These are phyloP conservation scores for Muschampia plurimacula DNA, from an alignment of 2,888 invertebrate genomes.

Conservation along the genomic window DNA sequence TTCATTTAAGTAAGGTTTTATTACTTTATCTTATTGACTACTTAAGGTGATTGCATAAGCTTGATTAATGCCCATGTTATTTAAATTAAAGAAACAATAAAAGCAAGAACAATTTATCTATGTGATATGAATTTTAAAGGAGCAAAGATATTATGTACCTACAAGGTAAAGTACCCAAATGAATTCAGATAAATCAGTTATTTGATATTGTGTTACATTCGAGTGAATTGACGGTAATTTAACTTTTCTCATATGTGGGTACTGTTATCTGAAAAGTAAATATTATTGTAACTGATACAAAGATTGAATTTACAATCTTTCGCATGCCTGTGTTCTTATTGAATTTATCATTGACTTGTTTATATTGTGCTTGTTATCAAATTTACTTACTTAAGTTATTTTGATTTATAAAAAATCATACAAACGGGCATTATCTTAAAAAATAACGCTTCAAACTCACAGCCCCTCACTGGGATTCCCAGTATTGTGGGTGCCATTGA, in stretches of 20 bases:
- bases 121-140: slow-evolving; percentile 7
- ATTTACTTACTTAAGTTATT: too few species aligned
- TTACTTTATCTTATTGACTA: background rate
- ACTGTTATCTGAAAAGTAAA: slow-evolving; percentile 26
- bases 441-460: too few species aligned
- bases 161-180: slow-evolving; percentile 29
- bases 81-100: background rate
- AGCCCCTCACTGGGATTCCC: too few species aligned
- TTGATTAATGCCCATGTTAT: background rate
- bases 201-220: slow-evolving; percentile 7
- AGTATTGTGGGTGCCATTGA: too few species aligned
- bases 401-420: too few species aligned
- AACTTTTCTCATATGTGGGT: slow-evolving; percentile 18
- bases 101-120: background rate
- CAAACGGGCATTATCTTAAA: too few species aligned
- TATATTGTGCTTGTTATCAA: too few species aligned
- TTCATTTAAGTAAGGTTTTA: background rate
- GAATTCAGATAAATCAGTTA: slow-evolving; percentile 21
- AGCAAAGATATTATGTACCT: background rate
- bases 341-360: too few species aligned
- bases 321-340: too few species aligned
- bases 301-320: background rate
- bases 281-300: slow-evolving; percentile 17
- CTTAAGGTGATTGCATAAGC: background rate
- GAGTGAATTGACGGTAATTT: slow-evolving; percentile 26